A percentile compares a stretch with the other conserved stretches of the same genome.
phyloP scores from a whole-genome alignment of 2,888 invertebrate genomes.

The Eupithecia dodoneata region DNA sequence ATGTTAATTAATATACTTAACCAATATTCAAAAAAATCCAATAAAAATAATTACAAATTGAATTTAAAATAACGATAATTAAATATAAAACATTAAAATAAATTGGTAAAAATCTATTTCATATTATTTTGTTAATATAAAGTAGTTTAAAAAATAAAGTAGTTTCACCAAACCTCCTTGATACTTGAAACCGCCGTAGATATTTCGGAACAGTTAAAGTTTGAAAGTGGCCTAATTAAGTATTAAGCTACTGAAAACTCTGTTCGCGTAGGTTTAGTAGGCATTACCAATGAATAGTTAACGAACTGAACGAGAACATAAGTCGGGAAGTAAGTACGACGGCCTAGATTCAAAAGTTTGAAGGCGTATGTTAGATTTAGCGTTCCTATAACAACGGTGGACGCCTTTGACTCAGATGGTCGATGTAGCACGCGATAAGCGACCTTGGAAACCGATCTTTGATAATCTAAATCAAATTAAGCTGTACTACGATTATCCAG shows the following conservation, averaged over 20 bases:
- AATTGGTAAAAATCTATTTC: too few relatives aligned
- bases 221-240: not conserved
- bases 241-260: not conserved
- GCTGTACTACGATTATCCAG: too few relatives aligned
- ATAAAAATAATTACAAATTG: too few relatives aligned
- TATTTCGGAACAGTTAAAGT: not conserved
- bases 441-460: not conserved
- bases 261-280: slow-evolving; percentile 1
- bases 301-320: not conserved
- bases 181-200: too few relatives aligned
- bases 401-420: not conserved
- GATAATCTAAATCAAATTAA: not conserved
- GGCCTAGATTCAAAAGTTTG: slow-evolving; percentile 13
- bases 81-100: too few relatives aligned
- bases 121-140: too few relatives aligned
- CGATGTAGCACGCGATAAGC: not conserved
- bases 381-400: slow-evolving; percentile 2
- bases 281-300: not conserved
- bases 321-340: not conserved
- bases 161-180: too few relatives aligned
- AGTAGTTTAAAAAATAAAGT: too few relatives aligned
- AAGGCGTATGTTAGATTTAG: not conserved
- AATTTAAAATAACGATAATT: too few relatives aligned
- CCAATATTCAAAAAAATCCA: too few relatives aligned
- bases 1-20: too few relatives aligned